phyloP scores from a whole-genome alignment of 2,797 vertebrate species.

The Menidia menidia region DNA sequence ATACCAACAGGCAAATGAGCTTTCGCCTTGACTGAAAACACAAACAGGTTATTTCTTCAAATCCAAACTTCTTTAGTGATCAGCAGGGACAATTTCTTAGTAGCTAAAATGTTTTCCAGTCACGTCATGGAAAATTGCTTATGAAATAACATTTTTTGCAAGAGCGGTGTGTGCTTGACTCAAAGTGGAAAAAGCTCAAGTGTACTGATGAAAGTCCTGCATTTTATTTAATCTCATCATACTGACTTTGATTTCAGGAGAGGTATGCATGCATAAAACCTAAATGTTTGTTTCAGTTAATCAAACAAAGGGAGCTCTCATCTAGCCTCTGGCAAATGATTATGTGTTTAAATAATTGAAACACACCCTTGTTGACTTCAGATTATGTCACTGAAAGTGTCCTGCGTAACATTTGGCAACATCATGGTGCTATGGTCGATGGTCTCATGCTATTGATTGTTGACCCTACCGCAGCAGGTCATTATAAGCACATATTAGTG shows the following conservation, averaged over 20 bases:
- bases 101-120: not conserved
- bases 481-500: conserved; percentile 7
- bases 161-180: too few species aligned
- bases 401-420: not conserved
- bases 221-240: too few species aligned
- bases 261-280: not conserved
- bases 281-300: not conserved
- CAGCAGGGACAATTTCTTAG: too few species aligned
- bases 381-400: conserved; percentile 24
- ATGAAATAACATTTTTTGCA: too few species aligned
- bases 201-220: not conserved
- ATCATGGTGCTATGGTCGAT: conserved; percentile 4
- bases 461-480: conserved; percentile 5
- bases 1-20: not conserved
- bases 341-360: conserved; percentile 13
- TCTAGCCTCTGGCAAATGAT: conserved; percentile 7
- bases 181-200: not conserved
- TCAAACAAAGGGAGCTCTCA: not conserved
- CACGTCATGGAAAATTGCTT: not conserved
- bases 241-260: too few species aligned
- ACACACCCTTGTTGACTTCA: conserved; percentile 3
- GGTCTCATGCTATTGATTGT: conserved; percentile 23
- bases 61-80: not conserved
- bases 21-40: not conserved
- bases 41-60: not conserved